Conservation (phyloP, 2,113 vertebrate species). For the Macroglossus sobrinus region DNA sequence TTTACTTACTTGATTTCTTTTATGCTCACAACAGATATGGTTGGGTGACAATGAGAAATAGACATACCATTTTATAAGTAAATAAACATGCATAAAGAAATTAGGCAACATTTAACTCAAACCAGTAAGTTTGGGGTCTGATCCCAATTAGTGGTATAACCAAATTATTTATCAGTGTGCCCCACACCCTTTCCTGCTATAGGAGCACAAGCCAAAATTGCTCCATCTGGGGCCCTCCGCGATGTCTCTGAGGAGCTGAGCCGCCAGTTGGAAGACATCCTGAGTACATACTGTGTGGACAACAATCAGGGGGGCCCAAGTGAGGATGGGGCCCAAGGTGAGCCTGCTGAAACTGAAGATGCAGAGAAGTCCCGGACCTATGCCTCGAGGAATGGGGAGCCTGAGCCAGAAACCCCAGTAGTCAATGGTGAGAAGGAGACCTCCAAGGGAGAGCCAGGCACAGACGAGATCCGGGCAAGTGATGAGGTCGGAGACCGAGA, state of each 20-base stretch:
- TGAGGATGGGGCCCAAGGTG: conserved; percentile 81
- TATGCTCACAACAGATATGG: background rate
- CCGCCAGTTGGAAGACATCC: conserved; percentile 95
- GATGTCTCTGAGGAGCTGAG: conserved; percentile 96
- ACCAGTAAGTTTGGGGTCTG: background rate
- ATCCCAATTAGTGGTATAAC: background rate
- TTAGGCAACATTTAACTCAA: background rate
- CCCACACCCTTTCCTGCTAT: background rate
- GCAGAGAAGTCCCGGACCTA: conserved; percentile 79
- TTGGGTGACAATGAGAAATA: background rate
- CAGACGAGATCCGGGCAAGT: conserved; percentile 80
- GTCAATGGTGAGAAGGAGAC: conserved; percentile 89
- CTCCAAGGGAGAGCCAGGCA: conserved; percentile 73
- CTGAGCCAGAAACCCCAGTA: conserved; percentile 81
- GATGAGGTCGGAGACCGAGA: conserved; percentile 86
- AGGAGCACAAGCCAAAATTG: conserved; percentile 74
- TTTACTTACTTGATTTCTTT: background rate
- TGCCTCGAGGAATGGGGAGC: conserved; percentile 86
- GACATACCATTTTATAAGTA: background rate
- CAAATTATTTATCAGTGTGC: background rate
- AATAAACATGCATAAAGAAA: background rate
- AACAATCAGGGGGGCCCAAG: conserved; percentile 80
- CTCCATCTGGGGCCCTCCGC: conserved; percentile 66
- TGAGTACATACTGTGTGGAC: conserved; percentile 94
- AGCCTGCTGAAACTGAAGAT: conserved; percentile 81